Base-by-base conservation (phyloP, 2,797 vertebrate genomes). In the Poeciliopsis presidionis region DNA sequence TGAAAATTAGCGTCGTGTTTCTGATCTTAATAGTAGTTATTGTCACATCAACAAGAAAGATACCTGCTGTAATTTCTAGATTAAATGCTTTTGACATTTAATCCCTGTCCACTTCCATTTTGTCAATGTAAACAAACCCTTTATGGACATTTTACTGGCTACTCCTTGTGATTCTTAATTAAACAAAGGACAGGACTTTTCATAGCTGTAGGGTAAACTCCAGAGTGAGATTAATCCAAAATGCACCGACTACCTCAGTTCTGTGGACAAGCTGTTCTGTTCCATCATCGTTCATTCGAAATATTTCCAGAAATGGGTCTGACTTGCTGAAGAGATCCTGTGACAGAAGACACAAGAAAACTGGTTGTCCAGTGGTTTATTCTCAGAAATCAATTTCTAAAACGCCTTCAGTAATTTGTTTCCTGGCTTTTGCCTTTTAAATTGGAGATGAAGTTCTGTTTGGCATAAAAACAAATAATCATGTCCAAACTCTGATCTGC, bases 241-340 rank as follows among this genome's bases (percentile, higher is more conserved):
- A 73, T 73, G 18, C 45, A 46, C 20, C 20, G 13, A 75, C 90
- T 90, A 98, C 98, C 96, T 99, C 98, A 0, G 98, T 99, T 93
- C 98, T 96, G 90, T 98, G 97, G 49, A 99, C 97, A 76, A 98
- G 97, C 93, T 98, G 98, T 90, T 98, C 96, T 0, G 96, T 97
- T 47, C 90, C 87, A 46, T 98, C 98, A 0, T 98, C 96, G 0
- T 98, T 98, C 45, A 97, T 91, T 77, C 97, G 95, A 86, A 97
- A 99, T 76, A 99, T 97, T 94, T 99, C 98, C 94, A 99, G 93
- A 93, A 99, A 99, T 5, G 98, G 98, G 84, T 99, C 98, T 0
- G 98, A 98, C 94, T 99, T 98, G 92, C 98, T 99, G 95, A 99
- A 99, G 86, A 99, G 96, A 89, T 99, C 98, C 98, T 99, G 93